Base-by-base conservation (phyloP, 64 coral and sea anemone genomes). In the Exaiptasia diaphana region DNA sequence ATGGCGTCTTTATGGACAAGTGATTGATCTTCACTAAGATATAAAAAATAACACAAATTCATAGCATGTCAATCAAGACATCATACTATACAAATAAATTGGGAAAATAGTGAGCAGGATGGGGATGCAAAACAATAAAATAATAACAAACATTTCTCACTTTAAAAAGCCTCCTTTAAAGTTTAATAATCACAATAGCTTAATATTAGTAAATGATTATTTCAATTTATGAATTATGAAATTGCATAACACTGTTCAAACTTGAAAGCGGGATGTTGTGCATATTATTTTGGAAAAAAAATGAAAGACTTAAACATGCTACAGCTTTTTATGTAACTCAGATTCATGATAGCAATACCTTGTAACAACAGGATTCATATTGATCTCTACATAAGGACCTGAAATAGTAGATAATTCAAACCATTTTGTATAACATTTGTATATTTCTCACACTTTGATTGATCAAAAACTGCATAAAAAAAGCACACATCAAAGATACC, bases 301-400 rank as follows among this genome's bases (percentile, higher is more conserved):
- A n/a, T n/a, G n/a, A n/a, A n/a, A n/a, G n/a, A n/a, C n/a, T n/a
- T n/a, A n/a, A n/a, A n/a, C n/a, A n/a, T n/a, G n/a, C n/a, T n/a
- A n/a, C n/a, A n/a, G n/a, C n/a, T n/a, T n/a, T n/a, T n/a, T n/a
- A n/a, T n/a, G n/a, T n/a, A n/a, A n/a, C n/a, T n/a, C n/a, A n/a
- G n/a, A n/a, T n/a, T n/a, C n/a, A n/a, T n/a, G n/a, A n/a, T n/a
- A n/a, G n/a, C n/a, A n/a, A 53, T 27, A 90, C 87, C 78, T 91
- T 30, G 85, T 91, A 23, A 97, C 79, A 2, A 97, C 71, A 43
- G 88, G 93, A 83, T 97, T 97, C 93, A 97, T 97, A 50, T 97
- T 97, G 23, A 97, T 97, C 38, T 97, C 93, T 23, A 64, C 60
- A 68, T 97, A 91, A 23, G 93, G 93, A 11, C 88, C 93, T 97